Percentiles rank a stretch among this genome's conserved stretches.
phyloP scores from a whole-genome alignment of 2,888 invertebrate genomes.

The Sminthurides aquaticus region DNA sequence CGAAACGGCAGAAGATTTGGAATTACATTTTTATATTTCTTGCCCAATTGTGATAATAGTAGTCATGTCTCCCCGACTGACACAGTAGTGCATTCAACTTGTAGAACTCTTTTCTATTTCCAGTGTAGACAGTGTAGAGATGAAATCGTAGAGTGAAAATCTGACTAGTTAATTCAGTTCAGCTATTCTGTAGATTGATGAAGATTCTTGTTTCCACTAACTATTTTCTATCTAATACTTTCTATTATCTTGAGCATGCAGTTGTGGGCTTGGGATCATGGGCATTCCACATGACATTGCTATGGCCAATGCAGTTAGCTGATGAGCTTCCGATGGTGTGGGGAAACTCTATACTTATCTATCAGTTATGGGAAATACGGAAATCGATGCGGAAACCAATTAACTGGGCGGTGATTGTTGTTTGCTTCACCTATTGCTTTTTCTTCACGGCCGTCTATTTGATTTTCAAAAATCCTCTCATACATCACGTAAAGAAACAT shows the following conservation, averaged over 20 bases:
- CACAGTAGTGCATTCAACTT: too few species aligned
- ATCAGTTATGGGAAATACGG: slow-evolving; percentile 46
- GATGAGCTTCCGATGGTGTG: slow-evolving; percentile 47
- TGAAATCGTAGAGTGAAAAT: too few species aligned
- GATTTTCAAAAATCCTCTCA: slow-evolving; percentile 40
- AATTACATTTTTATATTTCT: not conserved
- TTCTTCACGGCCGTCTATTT: slow-evolving; percentile 40
- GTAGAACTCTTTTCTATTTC: too few species aligned
- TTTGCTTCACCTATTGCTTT: slow-evolving; percentile 38
- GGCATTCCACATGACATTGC: slow-evolving; percentile 47
- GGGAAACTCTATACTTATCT: slow-evolving; percentile 46
- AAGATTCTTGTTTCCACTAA: too few species aligned
- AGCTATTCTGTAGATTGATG: too few species aligned
- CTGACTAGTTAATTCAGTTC: too few species aligned
- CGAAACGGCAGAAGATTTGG: not conserved
- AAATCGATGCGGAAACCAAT: slow-evolving; percentile 34
- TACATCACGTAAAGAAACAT: slow-evolving; percentile 36
- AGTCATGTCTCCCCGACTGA: too few species aligned
- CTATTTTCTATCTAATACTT: too few species aligned
- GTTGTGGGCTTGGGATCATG: slow-evolving; percentile 50
- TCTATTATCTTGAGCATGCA: too few species aligned
- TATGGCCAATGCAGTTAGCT: slow-evolving; percentile 47
- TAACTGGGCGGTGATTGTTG: slow-evolving; percentile 33
- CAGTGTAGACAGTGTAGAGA: too few species aligned
- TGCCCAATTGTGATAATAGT: too few species aligned